These are phyloP conservation scores for Maconellicoccus hirsutus DNA, from an alignment of 1,140 invertebrate species.

Conservation along the genomic window DNA sequence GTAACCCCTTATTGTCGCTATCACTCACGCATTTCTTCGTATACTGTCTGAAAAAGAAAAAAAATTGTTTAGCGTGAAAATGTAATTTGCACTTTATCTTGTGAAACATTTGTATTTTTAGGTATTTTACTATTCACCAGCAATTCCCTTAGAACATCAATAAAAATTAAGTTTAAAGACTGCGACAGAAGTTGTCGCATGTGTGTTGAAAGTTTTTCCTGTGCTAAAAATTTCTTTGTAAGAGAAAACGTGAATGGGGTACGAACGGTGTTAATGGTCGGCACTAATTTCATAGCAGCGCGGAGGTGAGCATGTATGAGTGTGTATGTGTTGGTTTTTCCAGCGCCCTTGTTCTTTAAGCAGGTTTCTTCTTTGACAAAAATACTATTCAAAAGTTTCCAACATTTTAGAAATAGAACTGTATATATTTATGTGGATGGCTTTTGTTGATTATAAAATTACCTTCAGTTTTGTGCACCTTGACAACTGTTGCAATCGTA, in stretches of 20 bases:
- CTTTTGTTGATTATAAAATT: too few relatives aligned
- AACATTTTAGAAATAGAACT: background rate
- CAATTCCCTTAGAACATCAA: background rate
- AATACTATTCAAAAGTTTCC: background rate
- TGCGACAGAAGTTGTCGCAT: background rate
- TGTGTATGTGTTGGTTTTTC: background rate
- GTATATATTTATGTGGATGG: background rate
- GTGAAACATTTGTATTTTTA: slow-evolving; percentile 8
- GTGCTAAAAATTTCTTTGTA: background rate
- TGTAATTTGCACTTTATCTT: background rate
- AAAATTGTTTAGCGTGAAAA: background rate
- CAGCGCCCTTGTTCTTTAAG: background rate
- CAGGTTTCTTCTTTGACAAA: background rate
- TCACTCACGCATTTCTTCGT: background rate
- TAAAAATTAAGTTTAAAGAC: slow-evolving; percentile 1
- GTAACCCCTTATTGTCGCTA: background rate
- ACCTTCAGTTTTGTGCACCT: background rate
- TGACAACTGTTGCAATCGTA: background rate
- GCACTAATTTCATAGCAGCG: background rate
- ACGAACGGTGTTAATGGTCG: background rate
- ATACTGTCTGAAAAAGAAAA: background rate
- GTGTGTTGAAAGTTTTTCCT: background rate
- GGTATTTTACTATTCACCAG: background rate
- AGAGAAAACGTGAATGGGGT: background rate
- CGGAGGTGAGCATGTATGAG: background rate